Evolutionary conservation across 1,140 invertebrate genomes (phyloP).

Genomic region (Bombus confusus): DNA sequence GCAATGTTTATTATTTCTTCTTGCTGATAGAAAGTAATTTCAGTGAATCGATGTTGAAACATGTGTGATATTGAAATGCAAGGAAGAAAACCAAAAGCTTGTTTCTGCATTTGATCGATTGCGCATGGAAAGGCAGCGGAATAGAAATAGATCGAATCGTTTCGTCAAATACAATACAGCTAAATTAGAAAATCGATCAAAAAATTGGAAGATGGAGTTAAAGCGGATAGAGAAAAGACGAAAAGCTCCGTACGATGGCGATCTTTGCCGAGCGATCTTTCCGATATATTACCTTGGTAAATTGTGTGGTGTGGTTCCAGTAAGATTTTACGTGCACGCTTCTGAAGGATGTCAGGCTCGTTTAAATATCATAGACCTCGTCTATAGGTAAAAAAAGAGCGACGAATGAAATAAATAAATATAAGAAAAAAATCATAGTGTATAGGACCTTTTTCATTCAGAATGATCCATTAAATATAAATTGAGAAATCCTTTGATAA

Average conservation of each 20-base stretch:
- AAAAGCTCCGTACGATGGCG: constrained; percentile 26
- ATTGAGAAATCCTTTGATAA: no score
- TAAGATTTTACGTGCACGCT: constrained; percentile 61
- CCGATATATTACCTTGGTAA: constrained; percentile 76
- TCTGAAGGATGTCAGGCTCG: constrained; percentile 63
- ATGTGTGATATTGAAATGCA: neutral
- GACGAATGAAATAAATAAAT: neutral
- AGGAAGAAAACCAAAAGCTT: neutral
- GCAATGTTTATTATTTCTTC: neutral
- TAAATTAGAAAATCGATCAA: neutral
- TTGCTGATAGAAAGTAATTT: neutral
- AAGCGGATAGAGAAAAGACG: neutral
- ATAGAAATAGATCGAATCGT: neutral
- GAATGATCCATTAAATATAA: neutral
- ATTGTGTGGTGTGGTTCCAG: constrained; percentile 72
- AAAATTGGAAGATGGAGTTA: neutral
- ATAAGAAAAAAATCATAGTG: neutral
- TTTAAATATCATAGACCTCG: constrained; percentile 57
- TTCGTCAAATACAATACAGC: neutral
- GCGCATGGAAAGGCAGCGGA: neutral
- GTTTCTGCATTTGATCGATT: neutral
- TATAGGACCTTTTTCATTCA: neutral
- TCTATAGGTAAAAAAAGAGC: constrained; percentile 69
- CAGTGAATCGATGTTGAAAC: neutral
- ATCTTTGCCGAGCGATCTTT: constrained; percentile 70